A percentile compares a stretch with the other conserved stretches of the same genome.
Conservation (phyloP, 2,888 invertebrate species). For the Lumbricus terrestris region DNA sequence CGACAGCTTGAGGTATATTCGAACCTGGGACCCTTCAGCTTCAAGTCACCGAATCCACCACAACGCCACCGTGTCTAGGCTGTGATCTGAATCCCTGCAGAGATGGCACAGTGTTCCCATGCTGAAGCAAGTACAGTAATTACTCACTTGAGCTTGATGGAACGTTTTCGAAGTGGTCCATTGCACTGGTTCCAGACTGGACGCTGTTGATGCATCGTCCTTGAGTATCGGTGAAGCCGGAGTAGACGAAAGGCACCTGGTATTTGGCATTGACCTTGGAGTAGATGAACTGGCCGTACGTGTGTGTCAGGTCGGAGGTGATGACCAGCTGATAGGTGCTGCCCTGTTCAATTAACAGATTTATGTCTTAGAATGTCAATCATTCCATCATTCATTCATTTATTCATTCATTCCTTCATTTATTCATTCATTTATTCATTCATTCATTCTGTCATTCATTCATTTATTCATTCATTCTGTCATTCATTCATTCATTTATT, state of each 20-base stretch:
- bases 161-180: constrained; percentile 24
- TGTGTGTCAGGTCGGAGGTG: neutral
- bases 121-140: too few species aligned
- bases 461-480: neutral
- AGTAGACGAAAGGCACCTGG: constrained; percentile 20
- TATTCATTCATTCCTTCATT: neutral
- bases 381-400: neutral
- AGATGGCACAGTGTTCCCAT: too few species aligned
- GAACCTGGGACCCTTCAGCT: too few species aligned
- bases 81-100: too few species aligned
- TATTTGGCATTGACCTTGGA: constrained; percentile 20
- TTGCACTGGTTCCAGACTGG: constrained; percentile 19
- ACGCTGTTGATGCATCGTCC: constrained; percentile 19
- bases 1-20: too few species aligned
- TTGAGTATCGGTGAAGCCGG: constrained; percentile 13
- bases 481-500: too few species aligned
- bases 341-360: constrained; percentile 20
- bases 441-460: neutral
- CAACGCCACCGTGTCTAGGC: too few species aligned
- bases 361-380: neutral
- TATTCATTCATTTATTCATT: too few species aligned
- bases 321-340: constrained; percentile 28
- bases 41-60: too few species aligned
- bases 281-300: constrained; percentile 19
- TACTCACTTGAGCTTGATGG: neutral